Evolutionary conservation across 2,797 vertebrate species (phyloP).

Genomic region (Gobio occitaniae): DNA sequence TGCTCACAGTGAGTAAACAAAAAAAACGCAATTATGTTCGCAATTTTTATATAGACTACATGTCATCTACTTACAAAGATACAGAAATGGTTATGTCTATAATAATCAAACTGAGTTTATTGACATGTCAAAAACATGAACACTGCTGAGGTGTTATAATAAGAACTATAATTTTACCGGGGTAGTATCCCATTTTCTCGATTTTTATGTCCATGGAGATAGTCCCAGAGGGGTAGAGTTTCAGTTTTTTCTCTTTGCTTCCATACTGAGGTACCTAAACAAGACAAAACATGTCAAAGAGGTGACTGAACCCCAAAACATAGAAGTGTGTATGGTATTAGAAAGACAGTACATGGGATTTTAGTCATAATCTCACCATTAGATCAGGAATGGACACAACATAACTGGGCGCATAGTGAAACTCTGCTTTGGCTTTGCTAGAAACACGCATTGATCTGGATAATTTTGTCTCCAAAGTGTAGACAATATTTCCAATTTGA

Average conservation of each 20-base stretch:
- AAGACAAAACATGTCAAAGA: slow-evolving; percentile 24
- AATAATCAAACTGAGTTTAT: background rate
- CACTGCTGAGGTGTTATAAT: background rate
- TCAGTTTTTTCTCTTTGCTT: slow-evolving; percentile 72
- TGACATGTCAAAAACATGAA: background rate
- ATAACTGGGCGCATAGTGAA: slow-evolving; percentile 67
- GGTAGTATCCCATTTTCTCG: slow-evolving; percentile 72
- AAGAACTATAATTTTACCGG: slow-evolving; percentile 64
- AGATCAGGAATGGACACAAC: slow-evolving; percentile 42
- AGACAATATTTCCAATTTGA: slow-evolving; percentile 64
- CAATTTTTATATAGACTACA: background rate
- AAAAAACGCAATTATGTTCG: no score
- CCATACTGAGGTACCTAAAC: slow-evolving; percentile 73
- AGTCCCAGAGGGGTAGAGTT: slow-evolving; percentile 72
- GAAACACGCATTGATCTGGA: slow-evolving; percentile 58
- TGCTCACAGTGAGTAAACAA: no score
- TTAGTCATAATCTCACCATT: slow-evolving; percentile 49
- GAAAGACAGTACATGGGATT: background rate
- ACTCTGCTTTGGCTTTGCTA: slow-evolving; percentile 63
- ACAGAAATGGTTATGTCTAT: background rate
- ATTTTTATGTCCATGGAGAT: slow-evolving; percentile 73
- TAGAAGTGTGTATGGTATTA: background rate
- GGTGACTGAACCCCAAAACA: background rate
- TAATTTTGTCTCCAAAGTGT: slow-evolving; percentile 52
- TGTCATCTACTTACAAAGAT: background rate